Percentiles rank a stretch among this genome's conserved stretches.
phyloP scores from a whole-genome alignment of 2,113 vertebrate species.

The Loxodonta africana region DNA sequence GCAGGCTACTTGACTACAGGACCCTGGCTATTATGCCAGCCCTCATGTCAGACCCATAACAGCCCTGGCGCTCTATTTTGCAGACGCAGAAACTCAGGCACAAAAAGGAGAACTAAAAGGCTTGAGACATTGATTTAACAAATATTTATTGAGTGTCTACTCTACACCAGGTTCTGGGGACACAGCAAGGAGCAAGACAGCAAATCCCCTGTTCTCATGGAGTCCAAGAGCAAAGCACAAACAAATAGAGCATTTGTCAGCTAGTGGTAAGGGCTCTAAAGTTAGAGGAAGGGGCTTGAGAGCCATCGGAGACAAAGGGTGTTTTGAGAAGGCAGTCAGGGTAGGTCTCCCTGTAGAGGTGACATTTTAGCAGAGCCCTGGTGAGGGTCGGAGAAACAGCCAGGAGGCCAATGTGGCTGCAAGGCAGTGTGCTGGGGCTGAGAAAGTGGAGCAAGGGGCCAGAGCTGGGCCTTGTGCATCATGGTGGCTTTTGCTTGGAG shows the following conservation, averaged over 20 bases:
- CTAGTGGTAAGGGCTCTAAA: background rate
- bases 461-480: background rate
- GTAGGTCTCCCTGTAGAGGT: conserved; percentile 29
- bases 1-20: no score
- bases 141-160: background rate
- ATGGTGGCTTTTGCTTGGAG: background rate
- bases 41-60: background rate
- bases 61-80: background rate
- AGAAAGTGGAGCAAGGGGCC: background rate
- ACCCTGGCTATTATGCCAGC: background rate
- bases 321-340: background rate
- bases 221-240: background rate
- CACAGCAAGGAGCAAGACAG: background rate
- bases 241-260: background rate
- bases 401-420: background rate
- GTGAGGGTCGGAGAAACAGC: background rate
- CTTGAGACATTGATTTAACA: background rate
- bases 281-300: background rate
- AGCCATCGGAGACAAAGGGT: background rate
- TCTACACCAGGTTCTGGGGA: background rate
- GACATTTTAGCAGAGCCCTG: conserved; percentile 13
- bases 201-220: background rate
- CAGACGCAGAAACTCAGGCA: conserved; percentile 47
- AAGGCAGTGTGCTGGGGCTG: background rate
- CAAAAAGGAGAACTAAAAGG: background rate